Conservation (phyloP, 2,797 vertebrate species). For the Nasua narica region DNA sequence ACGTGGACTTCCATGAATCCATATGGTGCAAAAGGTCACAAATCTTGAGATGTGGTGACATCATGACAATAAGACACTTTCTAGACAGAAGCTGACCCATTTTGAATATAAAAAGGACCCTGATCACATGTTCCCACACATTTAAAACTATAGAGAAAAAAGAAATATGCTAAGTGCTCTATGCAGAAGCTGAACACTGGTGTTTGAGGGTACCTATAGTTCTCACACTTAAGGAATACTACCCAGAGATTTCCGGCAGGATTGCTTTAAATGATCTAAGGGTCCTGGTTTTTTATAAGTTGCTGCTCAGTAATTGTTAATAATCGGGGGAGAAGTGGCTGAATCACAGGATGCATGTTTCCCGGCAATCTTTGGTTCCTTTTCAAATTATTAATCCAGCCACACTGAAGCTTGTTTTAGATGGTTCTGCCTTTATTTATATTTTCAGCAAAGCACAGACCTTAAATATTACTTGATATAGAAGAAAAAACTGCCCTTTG, state of each 20-base stretch:
- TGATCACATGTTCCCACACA: slow-evolving; percentile 95
- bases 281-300: slow-evolving; percentile 61
- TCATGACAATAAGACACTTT: slow-evolving; percentile 98
- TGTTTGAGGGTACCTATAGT: slow-evolving; percentile 75
- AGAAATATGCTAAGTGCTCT: slow-evolving; percentile 79
- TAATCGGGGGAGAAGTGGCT: slow-evolving; percentile 43
- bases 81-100: slow-evolving; percentile 94
- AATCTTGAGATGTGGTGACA: slow-evolving; percentile 97
- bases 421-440: slow-evolving; percentile 63
- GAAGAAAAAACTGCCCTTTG: slow-evolving; percentile 52
- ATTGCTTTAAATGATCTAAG: slow-evolving; percentile 66
- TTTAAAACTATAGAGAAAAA: slow-evolving; percentile 86
- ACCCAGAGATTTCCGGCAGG: slow-evolving; percentile 60
- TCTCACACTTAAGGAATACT: slow-evolving; percentile 73
- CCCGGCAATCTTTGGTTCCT: not conserved
- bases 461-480: slow-evolving; percentile 48
- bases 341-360: not conserved
- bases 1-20: slow-evolving; percentile 91
- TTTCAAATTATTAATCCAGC: slow-evolving; percentile 68
- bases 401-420: slow-evolving; percentile 52
- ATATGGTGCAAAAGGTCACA: slow-evolving; percentile 96
- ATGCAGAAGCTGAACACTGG: slow-evolving; percentile 66
- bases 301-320: slow-evolving; percentile 72
- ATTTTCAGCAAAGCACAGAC: slow-evolving; percentile 42
- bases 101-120: slow-evolving; percentile 93